Evolutionary conservation across 2,888 invertebrate genomes (phyloP), one percentile per base, ranked within the genome.

Genomic region (Tuta absoluta): DNA sequence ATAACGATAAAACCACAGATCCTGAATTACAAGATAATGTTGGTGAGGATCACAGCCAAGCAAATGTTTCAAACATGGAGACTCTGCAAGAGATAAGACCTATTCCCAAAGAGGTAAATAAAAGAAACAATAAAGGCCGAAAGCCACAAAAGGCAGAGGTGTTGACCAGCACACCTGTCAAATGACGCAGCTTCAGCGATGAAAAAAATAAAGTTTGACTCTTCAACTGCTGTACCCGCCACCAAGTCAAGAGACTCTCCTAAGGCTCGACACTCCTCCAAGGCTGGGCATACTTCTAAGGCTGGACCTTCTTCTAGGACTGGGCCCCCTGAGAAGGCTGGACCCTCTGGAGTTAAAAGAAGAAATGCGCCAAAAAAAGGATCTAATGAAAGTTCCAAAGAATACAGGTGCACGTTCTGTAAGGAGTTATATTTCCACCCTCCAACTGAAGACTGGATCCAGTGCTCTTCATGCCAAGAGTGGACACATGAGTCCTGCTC

Each of bases 391-490:
- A n/a, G n/a, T n/a, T n/a, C n/a, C n/a, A 51, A 51, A 51, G 51
- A 51, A n/a, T 8, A 1, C 2, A 14, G 41, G 3, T 41, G 41
- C 12, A 10, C 12, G 12, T 5, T 8, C 5, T 56, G 56, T 56
- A 7, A 56, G 12, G 56, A 56, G 14, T n/a, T 24, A 53, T 67
- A 67, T 65, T 41, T 14, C 41, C n/a, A 38, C 33, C 64, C 67
- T 21, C 65, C 66, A 37, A 62, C 45, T 64, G 69, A 70, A 67
- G 69, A 70, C 63, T 70, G 67, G 70, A 67, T 68, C 41, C 67
- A 65, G 67, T 70, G 70, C 61, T 63, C 60, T 23, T 48, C 56
- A 37, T 68, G 70, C 59, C 57, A 68, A 37, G 62, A 66, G 58
- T 70, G 68, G 70, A 67, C 67, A 58, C 68, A 68, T 48, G 68